Evolutionary conservation across 1,140 invertebrate genomes (phyloP).

Genomic region (Lethocerus indicus): DNA sequence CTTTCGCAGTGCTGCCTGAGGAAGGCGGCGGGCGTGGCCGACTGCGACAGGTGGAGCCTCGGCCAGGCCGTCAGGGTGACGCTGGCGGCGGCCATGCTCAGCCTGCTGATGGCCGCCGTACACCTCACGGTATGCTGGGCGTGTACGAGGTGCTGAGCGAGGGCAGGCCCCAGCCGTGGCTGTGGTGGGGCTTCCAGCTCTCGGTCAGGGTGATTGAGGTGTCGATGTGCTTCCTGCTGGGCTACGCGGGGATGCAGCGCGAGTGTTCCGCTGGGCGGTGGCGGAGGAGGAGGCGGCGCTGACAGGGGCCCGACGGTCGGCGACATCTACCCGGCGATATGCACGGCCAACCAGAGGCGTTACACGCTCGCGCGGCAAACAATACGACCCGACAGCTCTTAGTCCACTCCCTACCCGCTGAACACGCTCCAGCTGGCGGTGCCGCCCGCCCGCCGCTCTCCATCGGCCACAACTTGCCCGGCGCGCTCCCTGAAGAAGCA

Average conservation of each 20-base stretch:
- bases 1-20: constrained; percentile 25
- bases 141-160: constrained; percentile 34
- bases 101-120: constrained; percentile 58
- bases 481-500: constrained; percentile 8
- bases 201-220: constrained; percentile 67
- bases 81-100: constrained; percentile 63
- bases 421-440: constrained; percentile 1
- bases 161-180: constrained; percentile 43
- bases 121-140: constrained; percentile 71
- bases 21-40: constrained; percentile 25
- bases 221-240: constrained; percentile 59
- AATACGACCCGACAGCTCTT: no score
- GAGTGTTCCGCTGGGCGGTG: constrained; percentile 9
- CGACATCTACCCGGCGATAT: constrained; percentile 61
- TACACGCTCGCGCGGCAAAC: no score
- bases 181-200: constrained; percentile 79
- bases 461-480: no score
- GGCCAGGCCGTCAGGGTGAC: constrained; percentile 68
- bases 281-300: constrained; percentile 14
- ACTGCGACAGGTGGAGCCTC: constrained; percentile 25
- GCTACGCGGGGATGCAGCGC: constrained; percentile 47
- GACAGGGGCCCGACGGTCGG: constrained; percentile 20
- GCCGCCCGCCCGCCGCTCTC: not conserved
- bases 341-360: constrained; percentile 67
- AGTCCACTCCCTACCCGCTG: constrained; percentile 29